Conservation (phyloP, 2,888 invertebrate species). For the Stegana nigrithorax region DNA sequence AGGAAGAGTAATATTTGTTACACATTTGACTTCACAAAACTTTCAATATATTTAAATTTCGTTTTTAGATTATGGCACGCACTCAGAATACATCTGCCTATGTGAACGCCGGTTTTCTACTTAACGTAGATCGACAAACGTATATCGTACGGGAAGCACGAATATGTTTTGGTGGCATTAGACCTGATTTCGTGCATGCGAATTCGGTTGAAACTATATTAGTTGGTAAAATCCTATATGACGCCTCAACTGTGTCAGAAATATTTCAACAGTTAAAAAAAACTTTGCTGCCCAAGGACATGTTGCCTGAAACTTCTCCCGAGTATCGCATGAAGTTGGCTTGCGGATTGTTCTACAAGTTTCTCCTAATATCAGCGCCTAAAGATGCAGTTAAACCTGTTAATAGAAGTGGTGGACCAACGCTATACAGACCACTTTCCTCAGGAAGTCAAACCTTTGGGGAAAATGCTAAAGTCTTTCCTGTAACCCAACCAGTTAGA, state of each 20-base stretch:
- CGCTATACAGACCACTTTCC: constrained; percentile 74
- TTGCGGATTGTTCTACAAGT: constrained; percentile 82
- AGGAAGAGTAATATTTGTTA: no score
- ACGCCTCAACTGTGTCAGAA: no score
- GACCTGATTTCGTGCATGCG: constrained; percentile 71
- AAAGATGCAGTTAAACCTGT: constrained; percentile 69
- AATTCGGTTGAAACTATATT: constrained; percentile 69
- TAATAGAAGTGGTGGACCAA: constrained; percentile 72
- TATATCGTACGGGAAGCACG: constrained; percentile 63
- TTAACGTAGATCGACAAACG: constrained; percentile 71
- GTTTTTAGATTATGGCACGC: constrained; percentile 76
- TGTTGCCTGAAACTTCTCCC: constrained; percentile 76
- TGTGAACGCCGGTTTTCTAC: constrained; percentile 79
- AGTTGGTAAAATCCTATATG: neutral
- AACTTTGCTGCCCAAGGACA: constrained; percentile 75
- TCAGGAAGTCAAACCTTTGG: constrained; percentile 77
- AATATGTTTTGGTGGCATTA: constrained; percentile 76
- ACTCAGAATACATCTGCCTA: constrained; percentile 81
- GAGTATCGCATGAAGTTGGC: constrained; percentile 78
- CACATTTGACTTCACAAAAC: neutral
- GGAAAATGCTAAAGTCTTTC: constrained; percentile 78
- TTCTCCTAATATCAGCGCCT: constrained; percentile 72
- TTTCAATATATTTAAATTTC: no score
- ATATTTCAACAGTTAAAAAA: no score
- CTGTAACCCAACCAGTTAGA: constrained; percentile 79